Percentiles rank a stretch among this genome's conserved stretches.
Evolutionary conservation across 2,113 vertebrate genomes (phyloP).

Genomic region (Rostratula benghalensis): DNA sequence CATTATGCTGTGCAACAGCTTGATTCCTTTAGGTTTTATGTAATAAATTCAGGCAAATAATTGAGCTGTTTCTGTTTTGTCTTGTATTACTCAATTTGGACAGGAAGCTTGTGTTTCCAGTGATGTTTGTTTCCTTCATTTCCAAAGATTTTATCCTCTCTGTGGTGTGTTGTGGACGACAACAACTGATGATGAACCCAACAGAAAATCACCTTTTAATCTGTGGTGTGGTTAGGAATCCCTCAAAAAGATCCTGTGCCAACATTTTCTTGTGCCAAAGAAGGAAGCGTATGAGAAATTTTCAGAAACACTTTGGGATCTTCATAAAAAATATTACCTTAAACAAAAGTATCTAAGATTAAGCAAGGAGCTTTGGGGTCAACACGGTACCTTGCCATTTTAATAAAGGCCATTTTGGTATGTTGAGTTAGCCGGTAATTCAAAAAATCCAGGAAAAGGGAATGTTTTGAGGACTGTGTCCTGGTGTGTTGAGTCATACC

Average conservation of each 20-base stretch:
- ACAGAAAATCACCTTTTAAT: not conserved
- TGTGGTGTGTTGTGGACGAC: not conserved
- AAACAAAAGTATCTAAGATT: not conserved
- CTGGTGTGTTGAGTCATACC: not conserved
- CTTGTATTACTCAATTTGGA: not conserved
- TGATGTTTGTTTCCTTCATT: not conserved
- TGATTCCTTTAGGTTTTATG: conserved; percentile 42
- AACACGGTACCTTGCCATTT: not conserved
- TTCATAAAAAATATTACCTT: not conserved
- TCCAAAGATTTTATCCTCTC: not conserved
- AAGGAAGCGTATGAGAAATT: not conserved
- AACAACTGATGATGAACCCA: not conserved
- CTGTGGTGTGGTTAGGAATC: not conserved
- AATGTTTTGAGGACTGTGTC: not conserved
- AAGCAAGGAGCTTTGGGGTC: not conserved
- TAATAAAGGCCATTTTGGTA: not conserved
- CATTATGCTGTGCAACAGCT: conserved; percentile 13
- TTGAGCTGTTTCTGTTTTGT: conserved; percentile 39
- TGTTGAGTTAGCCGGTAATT: not conserved
- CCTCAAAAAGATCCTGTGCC: not conserved
- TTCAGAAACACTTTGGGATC: not conserved
- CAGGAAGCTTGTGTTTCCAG: not conserved
- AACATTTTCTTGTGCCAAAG: not conserved
- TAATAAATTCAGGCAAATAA: conserved; percentile 50
- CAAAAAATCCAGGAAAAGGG: not conserved